Evolutionary conservation across 2,888 invertebrate species (phyloP).

Genomic region (Nowickia ferox): DNA sequence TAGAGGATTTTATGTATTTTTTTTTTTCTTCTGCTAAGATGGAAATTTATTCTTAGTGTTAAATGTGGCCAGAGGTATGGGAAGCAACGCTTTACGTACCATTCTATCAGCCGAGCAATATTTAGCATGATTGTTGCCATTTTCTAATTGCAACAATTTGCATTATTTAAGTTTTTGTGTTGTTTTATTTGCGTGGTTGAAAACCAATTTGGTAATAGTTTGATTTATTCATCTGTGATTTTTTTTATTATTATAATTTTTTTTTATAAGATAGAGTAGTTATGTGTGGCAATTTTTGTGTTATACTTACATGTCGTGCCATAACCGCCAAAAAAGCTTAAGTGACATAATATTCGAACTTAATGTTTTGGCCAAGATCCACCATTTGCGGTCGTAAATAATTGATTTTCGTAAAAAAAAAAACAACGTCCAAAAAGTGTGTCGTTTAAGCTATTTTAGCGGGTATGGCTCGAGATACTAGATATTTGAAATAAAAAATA

Average conservation of each 20-base stretch:
- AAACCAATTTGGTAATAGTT: constrained; percentile 46
- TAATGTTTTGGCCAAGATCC: too few relatives aligned
- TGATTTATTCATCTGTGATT: constrained; percentile 2
- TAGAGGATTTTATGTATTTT: constrained; percentile 41
- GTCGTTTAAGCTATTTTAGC: too few relatives aligned
- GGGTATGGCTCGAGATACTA: too few relatives aligned
- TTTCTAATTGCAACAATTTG: constrained; percentile 68
- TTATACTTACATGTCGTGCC: too few relatives aligned
- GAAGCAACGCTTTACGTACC: constrained; percentile 34
- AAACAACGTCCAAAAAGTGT: too few relatives aligned
- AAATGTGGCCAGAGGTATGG: constrained; percentile 57
- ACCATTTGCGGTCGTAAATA: too few relatives aligned
- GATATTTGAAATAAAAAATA: too few relatives aligned
- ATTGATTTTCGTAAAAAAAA: too few relatives aligned
- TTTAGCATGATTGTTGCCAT: constrained; percentile 60
- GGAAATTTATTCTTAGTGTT: constrained; percentile 60
- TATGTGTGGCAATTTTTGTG: not conserved
- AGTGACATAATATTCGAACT: too few relatives aligned
- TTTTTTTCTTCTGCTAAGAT: constrained; percentile 72
- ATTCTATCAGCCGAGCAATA: constrained; percentile 24
- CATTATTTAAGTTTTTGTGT: constrained; percentile 56
- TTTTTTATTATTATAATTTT: not conserved
- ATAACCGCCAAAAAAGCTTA: too few relatives aligned
- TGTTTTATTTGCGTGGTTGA: not conserved
- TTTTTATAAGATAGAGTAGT: not conserved